Evolutionary conservation across 2,797 vertebrate species (phyloP).

Genomic region (Brachyalestes nurse): DNA sequence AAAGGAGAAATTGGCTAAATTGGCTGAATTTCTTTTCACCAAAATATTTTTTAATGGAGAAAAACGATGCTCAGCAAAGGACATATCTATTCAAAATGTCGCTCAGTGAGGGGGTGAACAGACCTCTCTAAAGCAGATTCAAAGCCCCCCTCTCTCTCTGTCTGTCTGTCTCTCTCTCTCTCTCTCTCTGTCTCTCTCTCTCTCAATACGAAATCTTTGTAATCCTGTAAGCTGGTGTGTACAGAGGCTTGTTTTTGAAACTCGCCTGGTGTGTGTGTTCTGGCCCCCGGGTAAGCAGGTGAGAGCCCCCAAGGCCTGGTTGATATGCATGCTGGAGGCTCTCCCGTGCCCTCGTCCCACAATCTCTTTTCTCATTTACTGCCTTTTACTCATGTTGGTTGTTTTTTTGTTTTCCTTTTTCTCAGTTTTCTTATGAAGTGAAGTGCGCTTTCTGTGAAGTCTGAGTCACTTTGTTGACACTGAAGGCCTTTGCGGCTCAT

Average conservation of each 20-base stretch:
- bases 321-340: conserved; percentile 39
- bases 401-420: conserved; percentile 43
- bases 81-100: background rate
- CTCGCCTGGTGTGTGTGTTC: conserved; percentile 60
- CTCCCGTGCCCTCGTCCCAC: background rate
- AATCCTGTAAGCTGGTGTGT: conserved; percentile 89
- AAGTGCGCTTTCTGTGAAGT: background rate
- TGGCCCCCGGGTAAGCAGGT: conserved; percentile 51
- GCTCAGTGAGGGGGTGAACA: background rate
- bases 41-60: background rate
- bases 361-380: conserved; percentile 36
- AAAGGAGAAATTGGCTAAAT: background rate
- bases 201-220: conserved; percentile 80
- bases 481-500: background rate
- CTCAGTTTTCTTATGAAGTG: background rate
- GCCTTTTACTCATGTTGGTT: conserved; percentile 20
- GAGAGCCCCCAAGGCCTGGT: conserved; percentile 45
- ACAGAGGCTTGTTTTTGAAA: conserved; percentile 80
- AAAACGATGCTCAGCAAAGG: background rate
- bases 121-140: background rate
- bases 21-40: background rate
- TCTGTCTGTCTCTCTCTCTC: too few relatives aligned
- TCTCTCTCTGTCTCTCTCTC: background rate
- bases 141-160: conserved; percentile 26
- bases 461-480: background rate